These are phyloP conservation scores for Anarrhichthys ocellatus DNA, from an alignment of 2,113 vertebrate species.

Conservation along the genomic window DNA sequence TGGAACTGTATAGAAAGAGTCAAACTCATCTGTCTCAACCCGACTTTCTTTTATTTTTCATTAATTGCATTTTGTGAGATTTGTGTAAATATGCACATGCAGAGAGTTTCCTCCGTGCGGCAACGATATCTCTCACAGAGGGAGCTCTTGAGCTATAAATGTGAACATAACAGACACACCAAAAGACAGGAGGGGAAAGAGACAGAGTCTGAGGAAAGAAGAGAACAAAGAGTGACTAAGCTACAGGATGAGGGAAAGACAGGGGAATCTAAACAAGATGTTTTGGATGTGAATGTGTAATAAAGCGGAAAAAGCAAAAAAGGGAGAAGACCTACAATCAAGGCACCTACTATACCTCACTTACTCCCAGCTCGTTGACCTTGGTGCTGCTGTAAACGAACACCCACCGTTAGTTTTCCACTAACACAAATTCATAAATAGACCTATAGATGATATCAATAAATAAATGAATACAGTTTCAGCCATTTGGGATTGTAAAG, in stretches of 20 bases:
- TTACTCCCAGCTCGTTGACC: constrained; percentile 23
- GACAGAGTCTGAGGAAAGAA: constrained; percentile 25
- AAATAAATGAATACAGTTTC: not conserved
- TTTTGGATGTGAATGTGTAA: constrained; percentile 8
- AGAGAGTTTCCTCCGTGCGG: constrained; percentile 37
- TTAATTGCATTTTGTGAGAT: not conserved
- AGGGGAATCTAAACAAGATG: constrained; percentile 3
- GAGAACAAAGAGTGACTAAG: constrained; percentile 22
- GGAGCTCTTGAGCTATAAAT: constrained; percentile 82
- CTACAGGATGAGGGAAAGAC: constrained; percentile 14
- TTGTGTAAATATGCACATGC: constrained; percentile 42
- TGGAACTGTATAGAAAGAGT: not conserved
- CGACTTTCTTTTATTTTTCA: not conserved
- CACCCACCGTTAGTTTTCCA: not conserved
- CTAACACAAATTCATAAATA: not conserved
- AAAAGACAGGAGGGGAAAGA: constrained; percentile 29
- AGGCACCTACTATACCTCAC: not conserved
- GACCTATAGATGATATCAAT: not conserved
- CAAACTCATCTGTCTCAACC: not conserved
- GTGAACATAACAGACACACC: constrained; percentile 34
- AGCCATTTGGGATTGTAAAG: not conserved
- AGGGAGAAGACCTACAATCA: not conserved
- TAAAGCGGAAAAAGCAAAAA: not conserved
- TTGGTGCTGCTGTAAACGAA: constrained; percentile 23
- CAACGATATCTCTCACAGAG: constrained; percentile 72